These are phyloP conservation scores for Erinaceus europaeus DNA, from an alignment of 2,113 vertebrate genomes.

Conservation along the genomic window DNA sequence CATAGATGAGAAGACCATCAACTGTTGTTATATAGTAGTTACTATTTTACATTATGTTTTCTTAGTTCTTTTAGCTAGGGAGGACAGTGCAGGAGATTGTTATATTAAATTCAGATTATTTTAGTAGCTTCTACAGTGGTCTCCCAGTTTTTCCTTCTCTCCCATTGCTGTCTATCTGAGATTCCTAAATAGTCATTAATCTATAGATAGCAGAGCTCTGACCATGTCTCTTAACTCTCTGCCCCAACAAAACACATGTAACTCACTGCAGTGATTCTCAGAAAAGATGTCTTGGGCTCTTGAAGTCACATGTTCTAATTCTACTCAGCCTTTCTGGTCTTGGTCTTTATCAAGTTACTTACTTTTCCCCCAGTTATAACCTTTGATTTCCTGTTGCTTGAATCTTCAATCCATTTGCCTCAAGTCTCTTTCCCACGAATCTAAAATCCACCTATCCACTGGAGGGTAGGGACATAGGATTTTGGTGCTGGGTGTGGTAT, in stretches of 20 bases:
- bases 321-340: neutral
- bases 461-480: too few relatives aligned
- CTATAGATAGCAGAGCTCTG: neutral
- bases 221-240: neutral
- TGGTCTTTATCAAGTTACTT: neutral
- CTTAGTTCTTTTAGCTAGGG: conserved; percentile 12
- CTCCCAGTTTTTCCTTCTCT: conserved; percentile 1
- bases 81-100: neutral
- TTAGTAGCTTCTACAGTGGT: neutral
- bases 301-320: neutral
- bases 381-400: neutral
- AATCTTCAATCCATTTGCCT: neutral
- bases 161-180: neutral
- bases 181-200: neutral
- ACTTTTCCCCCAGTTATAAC: neutral
- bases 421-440: neutral
- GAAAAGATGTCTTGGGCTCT: conserved; percentile 2
- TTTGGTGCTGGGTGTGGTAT: too few relatives aligned
- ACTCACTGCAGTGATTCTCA: neutral
- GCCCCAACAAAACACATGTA: neutral
- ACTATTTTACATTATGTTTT: conserved; percentile 34
- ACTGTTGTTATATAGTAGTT: conserved; percentile 16
- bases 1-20: neutral
- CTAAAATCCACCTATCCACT: neutral
- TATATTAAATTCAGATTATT: neutral